Conservation (phyloP, 2,797 vertebrate species). For the Graptemys geographica region DNA sequence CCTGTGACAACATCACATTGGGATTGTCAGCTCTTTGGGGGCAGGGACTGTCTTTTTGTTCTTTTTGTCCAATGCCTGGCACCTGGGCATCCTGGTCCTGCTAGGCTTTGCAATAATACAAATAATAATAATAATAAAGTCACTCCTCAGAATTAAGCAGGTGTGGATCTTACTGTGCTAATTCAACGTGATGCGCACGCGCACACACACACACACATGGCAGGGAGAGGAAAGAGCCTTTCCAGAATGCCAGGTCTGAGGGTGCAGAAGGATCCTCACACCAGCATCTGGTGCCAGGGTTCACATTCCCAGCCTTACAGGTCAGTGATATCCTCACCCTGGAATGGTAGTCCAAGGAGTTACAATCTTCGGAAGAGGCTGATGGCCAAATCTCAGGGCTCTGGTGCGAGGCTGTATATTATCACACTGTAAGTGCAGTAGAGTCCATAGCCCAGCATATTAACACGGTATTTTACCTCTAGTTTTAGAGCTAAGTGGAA, state of each 20-base stretch:
- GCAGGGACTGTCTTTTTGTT: no score
- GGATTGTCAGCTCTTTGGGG: no score
- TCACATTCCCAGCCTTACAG: not conserved
- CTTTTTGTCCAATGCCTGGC: no score
- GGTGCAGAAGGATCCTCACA: not conserved
- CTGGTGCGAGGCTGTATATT: not conserved
- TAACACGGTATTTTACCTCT: no score
- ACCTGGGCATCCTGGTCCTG: no score
- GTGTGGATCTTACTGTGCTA: not conserved
- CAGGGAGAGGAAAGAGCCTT: not conserved
- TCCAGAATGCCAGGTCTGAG: not conserved
- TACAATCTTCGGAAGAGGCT: not conserved
- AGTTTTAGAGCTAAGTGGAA: not conserved
- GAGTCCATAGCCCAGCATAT: not conserved
- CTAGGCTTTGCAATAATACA: no score
- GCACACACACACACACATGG: no score
- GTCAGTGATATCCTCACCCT: not conserved
- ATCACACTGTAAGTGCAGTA: not conserved
- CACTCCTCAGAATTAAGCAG: not conserved
- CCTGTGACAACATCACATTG: no score
- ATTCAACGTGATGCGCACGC: not conserved
- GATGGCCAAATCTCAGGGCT: not conserved
- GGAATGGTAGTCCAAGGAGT: not conserved
- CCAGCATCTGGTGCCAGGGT: not conserved
- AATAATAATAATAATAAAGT: not conserved